Conservation (phyloP, 2,113 vertebrate species). For the Callochromis pleurospilus region DNA sequence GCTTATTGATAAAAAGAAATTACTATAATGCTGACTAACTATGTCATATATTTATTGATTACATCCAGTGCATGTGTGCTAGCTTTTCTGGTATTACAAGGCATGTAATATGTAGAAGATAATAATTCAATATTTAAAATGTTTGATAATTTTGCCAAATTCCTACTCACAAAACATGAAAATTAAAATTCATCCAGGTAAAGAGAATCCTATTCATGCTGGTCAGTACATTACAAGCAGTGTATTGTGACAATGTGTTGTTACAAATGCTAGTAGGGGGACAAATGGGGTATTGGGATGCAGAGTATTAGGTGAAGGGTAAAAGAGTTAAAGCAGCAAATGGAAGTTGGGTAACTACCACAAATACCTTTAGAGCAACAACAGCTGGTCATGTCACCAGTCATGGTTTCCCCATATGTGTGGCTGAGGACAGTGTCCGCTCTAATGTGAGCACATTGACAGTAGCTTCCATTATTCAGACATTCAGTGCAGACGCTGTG, state of each 20-base stretch:
- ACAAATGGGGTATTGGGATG: not conserved
- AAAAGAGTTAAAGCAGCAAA: not conserved
- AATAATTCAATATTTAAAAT: not conserved
- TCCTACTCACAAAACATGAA: not conserved
- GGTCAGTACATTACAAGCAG: not conserved
- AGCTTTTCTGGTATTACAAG: not conserved
- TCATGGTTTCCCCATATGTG: not conserved
- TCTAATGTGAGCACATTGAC: not conserved
- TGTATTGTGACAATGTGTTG: not conserved
- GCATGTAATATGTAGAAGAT: accelerated
- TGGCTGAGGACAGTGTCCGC: not conserved
- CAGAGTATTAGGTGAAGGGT: not conserved
- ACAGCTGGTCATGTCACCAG: not conserved
- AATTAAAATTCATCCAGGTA: not conserved
- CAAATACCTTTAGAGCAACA: not conserved
- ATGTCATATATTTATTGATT: not conserved
- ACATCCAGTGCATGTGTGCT: not conserved
- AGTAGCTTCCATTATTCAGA: conserved; percentile 4
- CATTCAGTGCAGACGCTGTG: not conserved
- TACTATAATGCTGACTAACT: not conserved
- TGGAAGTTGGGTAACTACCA: not conserved
- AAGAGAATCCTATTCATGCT: not conserved
- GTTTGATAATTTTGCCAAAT: not conserved
- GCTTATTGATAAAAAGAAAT: not conserved
- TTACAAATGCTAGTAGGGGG: not conserved